Evolutionary conservation across 2,797 vertebrate species (phyloP).

Genomic region (Aeoliscus strigatus): DNA sequence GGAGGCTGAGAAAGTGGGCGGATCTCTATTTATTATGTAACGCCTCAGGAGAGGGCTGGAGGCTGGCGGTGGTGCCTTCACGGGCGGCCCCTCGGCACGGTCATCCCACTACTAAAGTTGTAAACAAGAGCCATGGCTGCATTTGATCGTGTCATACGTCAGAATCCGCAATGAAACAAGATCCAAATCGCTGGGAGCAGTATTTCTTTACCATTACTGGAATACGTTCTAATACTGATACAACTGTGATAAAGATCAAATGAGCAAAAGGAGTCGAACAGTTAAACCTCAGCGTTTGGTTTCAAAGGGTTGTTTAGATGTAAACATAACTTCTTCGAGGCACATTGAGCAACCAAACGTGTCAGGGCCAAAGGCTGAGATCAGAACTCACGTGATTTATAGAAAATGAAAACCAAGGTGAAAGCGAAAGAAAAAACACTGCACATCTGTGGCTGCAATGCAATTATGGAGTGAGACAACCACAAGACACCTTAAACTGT

Average conservation of each 20-base stretch:
- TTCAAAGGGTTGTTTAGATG: slow-evolving; percentile 1
- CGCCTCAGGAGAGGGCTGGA: slow-evolving; percentile 42
- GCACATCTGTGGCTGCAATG: too few relatives aligned
- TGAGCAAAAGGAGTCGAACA: too few relatives aligned
- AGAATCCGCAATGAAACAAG: not conserved
- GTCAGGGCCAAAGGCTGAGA: slow-evolving; percentile 3
- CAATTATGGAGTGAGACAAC: not conserved
- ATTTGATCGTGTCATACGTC: not conserved
- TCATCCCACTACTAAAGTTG: not conserved
- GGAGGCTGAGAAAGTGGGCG: slow-evolving; percentile 55
- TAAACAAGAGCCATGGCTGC: slow-evolving; percentile 1
- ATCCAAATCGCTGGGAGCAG: too few relatives aligned
- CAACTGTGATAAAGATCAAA: too few relatives aligned
- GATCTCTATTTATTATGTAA: slow-evolving; percentile 63
- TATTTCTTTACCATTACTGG: too few relatives aligned
- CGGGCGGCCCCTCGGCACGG: not conserved
- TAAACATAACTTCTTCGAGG: not conserved
- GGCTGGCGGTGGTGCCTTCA: slow-evolving; percentile 46
- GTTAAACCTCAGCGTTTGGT: too few relatives aligned
- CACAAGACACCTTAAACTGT: not conserved
- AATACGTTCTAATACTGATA: too few relatives aligned
- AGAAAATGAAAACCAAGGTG: not conserved
- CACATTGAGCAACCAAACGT: not conserved
- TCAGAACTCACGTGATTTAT: not conserved
- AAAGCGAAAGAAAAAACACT: slow-evolving; percentile 2